These are phyloP conservation scores for Festucalex cinctus DNA, from an alignment of 2,113 vertebrate species.

Conservation along the genomic window DNA sequence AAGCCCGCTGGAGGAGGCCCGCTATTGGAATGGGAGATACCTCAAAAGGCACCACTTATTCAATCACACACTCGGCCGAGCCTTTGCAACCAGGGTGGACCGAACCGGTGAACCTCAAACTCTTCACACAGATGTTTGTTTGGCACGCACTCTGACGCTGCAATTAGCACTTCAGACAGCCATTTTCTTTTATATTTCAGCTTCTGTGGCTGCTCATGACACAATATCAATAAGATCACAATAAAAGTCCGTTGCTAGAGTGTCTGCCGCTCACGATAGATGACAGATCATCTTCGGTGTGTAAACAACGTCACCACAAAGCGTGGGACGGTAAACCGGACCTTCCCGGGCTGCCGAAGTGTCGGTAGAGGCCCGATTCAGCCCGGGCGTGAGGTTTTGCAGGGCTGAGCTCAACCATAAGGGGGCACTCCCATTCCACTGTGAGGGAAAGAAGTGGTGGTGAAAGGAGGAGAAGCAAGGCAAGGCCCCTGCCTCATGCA, in stretches of 20 bases:
- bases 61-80: slow-evolving; percentile 9
- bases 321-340: not conserved
- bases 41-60: slow-evolving; percentile 17
- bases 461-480: slow-evolving; percentile 59
- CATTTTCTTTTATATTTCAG: slow-evolving; percentile 18
- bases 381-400: slow-evolving; percentile 48
- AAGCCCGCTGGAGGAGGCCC: slow-evolving; percentile 51
- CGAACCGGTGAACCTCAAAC: slow-evolving; percentile 18
- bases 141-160: not conserved
- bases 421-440: slow-evolving; percentile 74
- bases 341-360: not conserved
- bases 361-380: slow-evolving; percentile 16
- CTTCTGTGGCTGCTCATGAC: slow-evolving; percentile 24
- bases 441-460: slow-evolving; percentile 52
- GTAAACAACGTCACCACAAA: slow-evolving; percentile 12
- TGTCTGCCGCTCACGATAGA: not conserved
- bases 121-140: not conserved
- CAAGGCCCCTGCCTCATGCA: slow-evolving; percentile 57
- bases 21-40: slow-evolving; percentile 63
- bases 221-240: not conserved
- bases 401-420: slow-evolving; percentile 71
- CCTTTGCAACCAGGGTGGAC: slow-evolving; percentile 9
- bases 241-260: not conserved
- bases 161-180: slow-evolving; percentile 29
- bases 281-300: slow-evolving; percentile 1